Evolutionary conservation across 2,797 vertebrate species (phyloP), one percentile per base, ranked within the genome.

Genomic region (Microctenopoma lineatum): DNA sequence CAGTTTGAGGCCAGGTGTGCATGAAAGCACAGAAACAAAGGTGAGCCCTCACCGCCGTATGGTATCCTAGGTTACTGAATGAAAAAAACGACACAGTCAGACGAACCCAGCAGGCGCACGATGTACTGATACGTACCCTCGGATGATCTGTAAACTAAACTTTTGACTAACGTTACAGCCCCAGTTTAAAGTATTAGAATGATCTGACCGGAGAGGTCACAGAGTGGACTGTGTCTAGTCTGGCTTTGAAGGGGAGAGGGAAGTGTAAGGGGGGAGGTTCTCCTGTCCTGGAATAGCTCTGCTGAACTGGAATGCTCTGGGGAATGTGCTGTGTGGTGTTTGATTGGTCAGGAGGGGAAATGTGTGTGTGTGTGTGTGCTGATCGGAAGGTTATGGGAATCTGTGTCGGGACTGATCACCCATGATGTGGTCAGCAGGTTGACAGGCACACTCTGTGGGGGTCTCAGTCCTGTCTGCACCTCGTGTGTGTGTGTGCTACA

Each of bases 221-320:
- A 6, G 69, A 58, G 27, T 66, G 53, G 68, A 57, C 54, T 50
- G 54, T 26, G 32, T 39, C 15, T 77, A 3, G 60, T 75, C 58
- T 76, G 67, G 41, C 64, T 80, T 29, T 78, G 16, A 36, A 44
- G 59, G 59, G 47, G 29, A 21, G 67, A 50, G 55, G 57, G 51
- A 15, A 48, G 50, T 44, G 42, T 4, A 39, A 21, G 6, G 36
- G 8, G 74, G 57, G 61, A 80, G 74, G 60, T 48, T 29, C 52
- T 75, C 46, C 59, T 78, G 76, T 88, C 92, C 91, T 92, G 92
- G 90, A 94, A 95, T 94, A 95, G 92, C 91, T 92, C 85, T 56
- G 42, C 66, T 79, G 82, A 86, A 72, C 90, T 90, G 93, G 92
- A 93, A 94, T 93, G 84, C 86, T 89, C 71, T 78, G 70, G 74